Percentiles rank a stretch among this genome's conserved stretches.
Conservation (phyloP, 2,113 vertebrate genomes). For the Hoplias malabaricus region DNA sequence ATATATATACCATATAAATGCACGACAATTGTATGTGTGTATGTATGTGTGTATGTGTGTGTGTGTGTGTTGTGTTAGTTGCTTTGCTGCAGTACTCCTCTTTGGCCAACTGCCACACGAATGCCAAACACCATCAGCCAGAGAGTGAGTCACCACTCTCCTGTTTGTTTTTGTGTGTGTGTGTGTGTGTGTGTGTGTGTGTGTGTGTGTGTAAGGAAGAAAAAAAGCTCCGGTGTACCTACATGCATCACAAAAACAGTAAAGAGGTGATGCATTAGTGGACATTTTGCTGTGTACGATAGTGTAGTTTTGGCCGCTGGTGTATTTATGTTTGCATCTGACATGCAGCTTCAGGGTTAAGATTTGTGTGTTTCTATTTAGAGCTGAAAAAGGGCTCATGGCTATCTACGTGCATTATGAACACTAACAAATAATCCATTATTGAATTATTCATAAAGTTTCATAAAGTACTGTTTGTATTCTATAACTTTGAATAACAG, state of each 20-base stretch:
- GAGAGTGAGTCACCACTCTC: constrained; percentile 30
- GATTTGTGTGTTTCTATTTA: no score
- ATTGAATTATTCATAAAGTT: no score
- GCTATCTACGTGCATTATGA: no score
- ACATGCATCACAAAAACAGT: neutral
- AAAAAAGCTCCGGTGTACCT: neutral
- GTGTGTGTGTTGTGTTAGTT: constrained; percentile 21
- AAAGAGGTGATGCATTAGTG: neutral
- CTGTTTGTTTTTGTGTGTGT: constrained; percentile 12
- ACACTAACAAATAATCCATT: no score
- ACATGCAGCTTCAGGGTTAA: neutral
- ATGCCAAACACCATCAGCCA: constrained; percentile 49
- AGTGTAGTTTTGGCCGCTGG: neutral
- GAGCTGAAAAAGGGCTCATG: no score
- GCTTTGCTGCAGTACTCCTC: constrained; percentile 48
- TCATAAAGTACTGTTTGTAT: no score
- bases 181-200: constrained; percentile 15
- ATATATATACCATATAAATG: neutral
- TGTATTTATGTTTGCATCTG: neutral
- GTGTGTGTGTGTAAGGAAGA: neutral
- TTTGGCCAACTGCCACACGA: constrained; percentile 46
- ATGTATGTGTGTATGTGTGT: constrained; percentile 7
- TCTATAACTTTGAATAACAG: no score
- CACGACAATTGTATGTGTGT: neutral
- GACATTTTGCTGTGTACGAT: neutral